Evolutionary conservation across 1,140 invertebrate genomes (phyloP).

Genomic region (Portunus trituberculatus): DNA sequence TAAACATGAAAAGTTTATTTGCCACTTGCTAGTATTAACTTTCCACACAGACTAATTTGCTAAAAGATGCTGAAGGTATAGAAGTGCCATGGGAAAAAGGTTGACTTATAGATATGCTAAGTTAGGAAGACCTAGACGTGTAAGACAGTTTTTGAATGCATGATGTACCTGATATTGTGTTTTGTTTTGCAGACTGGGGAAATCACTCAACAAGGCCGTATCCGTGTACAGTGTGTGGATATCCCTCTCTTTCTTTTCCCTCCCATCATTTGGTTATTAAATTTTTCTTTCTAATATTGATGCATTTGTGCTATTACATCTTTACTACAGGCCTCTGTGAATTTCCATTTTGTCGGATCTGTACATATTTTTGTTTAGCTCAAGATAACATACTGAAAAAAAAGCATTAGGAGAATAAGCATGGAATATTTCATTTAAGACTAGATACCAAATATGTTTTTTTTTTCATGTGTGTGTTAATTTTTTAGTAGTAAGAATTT

Average conservation of each 20-base stretch:
- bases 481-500: slow-evolving; percentile 37
- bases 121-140: not conserved
- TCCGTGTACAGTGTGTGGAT: slow-evolving; percentile 53
- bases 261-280: slow-evolving; percentile 18
- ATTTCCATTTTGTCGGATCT: slow-evolving; percentile 51
- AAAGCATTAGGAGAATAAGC: slow-evolving; percentile 49
- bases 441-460: slow-evolving; percentile 66
- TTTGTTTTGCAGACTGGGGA: slow-evolving; percentile 66
- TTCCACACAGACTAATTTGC: too few relatives aligned
- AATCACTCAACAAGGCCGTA: slow-evolving; percentile 51
- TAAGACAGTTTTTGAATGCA: not conserved
- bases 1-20: too few relatives aligned
- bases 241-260: slow-evolving; percentile 5
- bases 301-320: not conserved
- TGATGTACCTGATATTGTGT: not conserved
- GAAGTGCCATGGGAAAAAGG: not conserved
- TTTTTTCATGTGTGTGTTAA: slow-evolving; percentile 53
- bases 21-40: too few relatives aligned
- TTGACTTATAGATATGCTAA: not conserved
- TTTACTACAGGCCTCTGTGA: slow-evolving; percentile 5
- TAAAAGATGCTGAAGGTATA: not conserved
- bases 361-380: slow-evolving; percentile 63
- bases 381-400: slow-evolving; percentile 56
- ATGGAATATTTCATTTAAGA: slow-evolving; percentile 60
- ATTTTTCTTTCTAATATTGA: not conserved